A percentile compares a stretch with the other conserved stretches of the same genome.
These are phyloP conservation scores for Galerucella nymphaeae DNA, from an alignment of 2,888 invertebrate genomes.

Conservation along the genomic window DNA sequence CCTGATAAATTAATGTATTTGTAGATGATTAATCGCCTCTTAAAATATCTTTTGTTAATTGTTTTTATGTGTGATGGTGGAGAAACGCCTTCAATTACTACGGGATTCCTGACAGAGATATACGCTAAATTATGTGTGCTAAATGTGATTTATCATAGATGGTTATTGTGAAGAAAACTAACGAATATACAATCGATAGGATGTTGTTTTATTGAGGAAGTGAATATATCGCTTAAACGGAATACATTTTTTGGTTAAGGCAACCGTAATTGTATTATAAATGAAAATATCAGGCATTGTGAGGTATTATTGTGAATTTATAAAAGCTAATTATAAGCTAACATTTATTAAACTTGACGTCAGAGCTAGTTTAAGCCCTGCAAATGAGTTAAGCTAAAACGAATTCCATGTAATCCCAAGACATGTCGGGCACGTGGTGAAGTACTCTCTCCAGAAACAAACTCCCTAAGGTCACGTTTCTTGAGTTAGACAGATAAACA, in stretches of 20 bases:
- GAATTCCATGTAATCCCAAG: constrained; percentile 28
- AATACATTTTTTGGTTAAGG: too few relatives aligned
- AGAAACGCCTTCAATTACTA: constrained; percentile 13
- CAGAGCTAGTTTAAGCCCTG: constrained; percentile 2
- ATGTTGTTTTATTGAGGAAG: neutral
- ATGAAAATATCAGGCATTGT: too few relatives aligned
- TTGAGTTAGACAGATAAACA: neutral
- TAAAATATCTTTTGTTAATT: neutral
- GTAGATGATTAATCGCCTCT: constrained; percentile 5
- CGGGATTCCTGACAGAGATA: neutral
- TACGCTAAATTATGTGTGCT: neutral
- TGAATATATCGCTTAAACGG: neutral
- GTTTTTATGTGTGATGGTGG: constrained; percentile 9
- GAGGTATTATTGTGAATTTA: too few relatives aligned
- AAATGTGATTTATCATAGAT: neutral
- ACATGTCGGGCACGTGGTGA: constrained; percentile 17
- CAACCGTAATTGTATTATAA: too few relatives aligned
- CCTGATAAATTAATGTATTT: constrained; percentile 5
- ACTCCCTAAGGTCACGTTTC: neutral
- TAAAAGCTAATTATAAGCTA: neutral
- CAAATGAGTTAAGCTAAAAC: constrained; percentile 28
- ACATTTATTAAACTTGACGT: neutral
- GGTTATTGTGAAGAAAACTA: neutral
- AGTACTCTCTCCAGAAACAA: neutral
- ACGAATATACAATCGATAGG: neutral